Evolutionary conservation across 2,797 vertebrate genomes (phyloP).

Genomic region (Pagetopsis macropterus): DNA sequence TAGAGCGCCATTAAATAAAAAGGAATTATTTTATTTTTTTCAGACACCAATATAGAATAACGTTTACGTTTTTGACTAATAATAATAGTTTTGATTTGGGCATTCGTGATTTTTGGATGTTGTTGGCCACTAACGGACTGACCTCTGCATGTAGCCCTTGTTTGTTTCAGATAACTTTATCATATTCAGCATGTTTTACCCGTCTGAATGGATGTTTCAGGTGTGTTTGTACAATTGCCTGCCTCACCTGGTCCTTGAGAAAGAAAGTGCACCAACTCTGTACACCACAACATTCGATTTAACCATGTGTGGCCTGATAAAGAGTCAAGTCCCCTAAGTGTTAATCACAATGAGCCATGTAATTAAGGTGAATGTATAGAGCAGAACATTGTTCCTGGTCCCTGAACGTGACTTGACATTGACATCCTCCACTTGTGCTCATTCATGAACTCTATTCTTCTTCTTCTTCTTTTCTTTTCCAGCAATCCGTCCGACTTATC

Average conservation of each 20-base stretch:
- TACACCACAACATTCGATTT: neutral
- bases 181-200: neutral
- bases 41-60: too few species aligned
- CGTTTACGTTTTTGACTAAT: too few species aligned
- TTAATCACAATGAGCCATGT: neutral
- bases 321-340: neutral
- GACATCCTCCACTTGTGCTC: constrained; percentile 7
- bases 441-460: neutral
- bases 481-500: constrained; percentile 99
- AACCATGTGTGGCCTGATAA: neutral
- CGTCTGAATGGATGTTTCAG: neutral
- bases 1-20: too few species aligned
- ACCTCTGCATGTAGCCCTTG: neutral
- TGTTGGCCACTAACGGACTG: neutral
- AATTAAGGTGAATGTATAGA: constrained; percentile 18
- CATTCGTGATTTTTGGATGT: neutral
- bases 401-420: constrained; percentile 4
- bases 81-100: too few species aligned
- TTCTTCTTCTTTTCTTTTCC: constrained; percentile 54
- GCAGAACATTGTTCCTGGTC: constrained; percentile 34
- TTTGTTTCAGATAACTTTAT: neutral
- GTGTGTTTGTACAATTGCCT: neutral
- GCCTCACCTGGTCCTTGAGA: neutral
- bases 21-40: too few species aligned
- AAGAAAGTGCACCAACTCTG: too few species aligned